Evolutionary conservation across 2,888 invertebrate species (phyloP), one percentile per base, ranked within the genome.

Genomic region (Athrips mouffetella): DNA sequence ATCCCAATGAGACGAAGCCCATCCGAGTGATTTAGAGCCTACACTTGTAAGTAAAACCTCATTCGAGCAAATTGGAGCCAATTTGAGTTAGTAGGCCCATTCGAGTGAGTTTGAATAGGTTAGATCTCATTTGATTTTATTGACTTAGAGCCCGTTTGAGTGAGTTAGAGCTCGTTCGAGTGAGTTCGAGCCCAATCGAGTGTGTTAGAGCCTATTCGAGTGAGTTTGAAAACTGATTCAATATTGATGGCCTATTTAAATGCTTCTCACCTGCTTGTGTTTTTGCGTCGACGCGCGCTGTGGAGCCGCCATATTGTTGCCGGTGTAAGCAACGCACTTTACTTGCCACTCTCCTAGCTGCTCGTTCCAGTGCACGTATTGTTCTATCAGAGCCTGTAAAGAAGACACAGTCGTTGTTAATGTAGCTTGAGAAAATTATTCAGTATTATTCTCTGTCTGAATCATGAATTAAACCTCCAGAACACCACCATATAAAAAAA

Each of bases 301-400:
- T 35, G 75, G 75, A 51, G 76, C 73, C 51, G 94, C 90, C 97
- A 99, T 98, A 75, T 99, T 99, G 86, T 99, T 99, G 0, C 99
- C 99, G 5, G 98, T 98, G 80, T 99, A 99, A 0, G 99, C 99
- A 5, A 99, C 98, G 78, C 98, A 98, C 76, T 95, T 94, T 39
- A 99, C 91, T 76, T 99, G 98, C 96, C 98, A 99, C 80, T 99
- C 99, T 25, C 98, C 98, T 25, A 98, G 96, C 70, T 99, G 98
- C 79, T 98, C 98, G 85, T 98, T 99, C 98, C 98, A 99, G 69
- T 96, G 94, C 35, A 98, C 94, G 71, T 98, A 96, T 65, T 94
- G 91, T 68, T 97, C 96, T 54, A 98, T 95, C 82, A 96, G 91
- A 42, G 94, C 94, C 94, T 96, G 73, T 6, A 39, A 27, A 13